Conservation (phyloP, 2,888 invertebrate genomes). For the Capitulum mitella region DNA sequence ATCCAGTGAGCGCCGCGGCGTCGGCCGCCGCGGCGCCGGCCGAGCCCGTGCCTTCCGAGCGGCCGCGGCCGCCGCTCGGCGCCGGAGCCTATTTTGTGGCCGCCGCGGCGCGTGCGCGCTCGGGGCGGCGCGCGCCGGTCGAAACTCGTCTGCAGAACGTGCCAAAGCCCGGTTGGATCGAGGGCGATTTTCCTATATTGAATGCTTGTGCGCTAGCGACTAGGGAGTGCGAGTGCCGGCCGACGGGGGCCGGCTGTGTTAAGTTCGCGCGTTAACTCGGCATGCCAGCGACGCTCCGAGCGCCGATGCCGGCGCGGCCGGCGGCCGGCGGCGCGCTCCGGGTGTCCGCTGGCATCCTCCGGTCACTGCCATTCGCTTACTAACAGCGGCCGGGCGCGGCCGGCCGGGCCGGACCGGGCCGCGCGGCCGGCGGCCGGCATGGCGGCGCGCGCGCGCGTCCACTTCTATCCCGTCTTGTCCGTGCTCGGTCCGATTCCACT, state of each 20-base stretch:
- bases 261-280: not conserved
- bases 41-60: not conserved
- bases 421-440: not conserved
- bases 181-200: not conserved
- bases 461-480: not conserved
- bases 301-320: too few relatives aligned
- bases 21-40: not conserved
- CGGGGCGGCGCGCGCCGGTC: not conserved
- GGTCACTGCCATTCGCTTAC: not conserved
- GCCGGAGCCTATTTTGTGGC: not conserved
- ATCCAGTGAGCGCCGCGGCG: not conserved
- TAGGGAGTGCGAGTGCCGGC: not conserved
- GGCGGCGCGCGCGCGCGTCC: not conserved
- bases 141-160: slow-evolving; percentile 6
- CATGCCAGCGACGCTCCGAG: not conserved
- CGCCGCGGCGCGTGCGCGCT: not conserved
- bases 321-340: not conserved
- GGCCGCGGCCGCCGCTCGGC: not conserved
- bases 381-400: not conserved
- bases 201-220: not conserved
- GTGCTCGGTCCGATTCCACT: not conserved
- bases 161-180: not conserved
- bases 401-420: too few relatives aligned
- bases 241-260: not conserved
- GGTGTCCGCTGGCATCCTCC: not conserved